Evolutionary conservation across 2,797 vertebrate species (phyloP).

Genomic region (Paedocypris micromegethes): DNA sequence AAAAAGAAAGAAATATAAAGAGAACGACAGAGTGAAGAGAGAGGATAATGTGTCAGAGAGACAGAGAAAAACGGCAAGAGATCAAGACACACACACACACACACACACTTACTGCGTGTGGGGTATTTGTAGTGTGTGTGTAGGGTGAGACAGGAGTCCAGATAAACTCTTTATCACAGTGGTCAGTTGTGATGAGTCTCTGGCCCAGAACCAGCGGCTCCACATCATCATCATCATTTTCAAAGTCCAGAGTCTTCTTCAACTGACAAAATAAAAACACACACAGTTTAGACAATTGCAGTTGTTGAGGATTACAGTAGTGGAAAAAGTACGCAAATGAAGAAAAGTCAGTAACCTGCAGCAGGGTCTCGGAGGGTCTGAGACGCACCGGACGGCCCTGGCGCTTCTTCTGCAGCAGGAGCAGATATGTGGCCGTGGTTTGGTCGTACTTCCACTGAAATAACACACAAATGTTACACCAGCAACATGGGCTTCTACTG

Average conservation of each 20-base stretch:
- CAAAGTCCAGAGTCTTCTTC: conserved; percentile 61
- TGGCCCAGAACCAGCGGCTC: conserved; percentile 60
- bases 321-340: neutral
- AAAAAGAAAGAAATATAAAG: too few relatives aligned
- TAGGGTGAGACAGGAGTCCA: conserved; percentile 49
- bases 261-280: conserved; percentile 11
- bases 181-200: conserved; percentile 64
- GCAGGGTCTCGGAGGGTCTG: conserved; percentile 45
- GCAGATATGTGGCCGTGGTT: conserved; percentile 82
- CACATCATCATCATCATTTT: conserved; percentile 60
- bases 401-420: conserved; percentile 85
- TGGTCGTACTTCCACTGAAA: conserved; percentile 88
- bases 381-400: conserved; percentile 76
- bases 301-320: too few relatives aligned
- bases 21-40: too few relatives aligned
- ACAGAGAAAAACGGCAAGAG: too few relatives aligned
- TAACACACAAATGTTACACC: conserved; percentile 1
- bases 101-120: conserved; percentile 49
- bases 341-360: conserved; percentile 49
- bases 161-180: conserved; percentile 61
- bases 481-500: conserved; percentile 26
- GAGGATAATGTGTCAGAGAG: too few relatives aligned
- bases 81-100: conserved; percentile 1
- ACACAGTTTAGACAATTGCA: neutral
- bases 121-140: conserved; percentile 33